Evolutionary conservation across 2,113 vertebrate species (phyloP), one percentile per base, ranked within the genome.

Genomic region (Nansenia antarctica): DNA sequence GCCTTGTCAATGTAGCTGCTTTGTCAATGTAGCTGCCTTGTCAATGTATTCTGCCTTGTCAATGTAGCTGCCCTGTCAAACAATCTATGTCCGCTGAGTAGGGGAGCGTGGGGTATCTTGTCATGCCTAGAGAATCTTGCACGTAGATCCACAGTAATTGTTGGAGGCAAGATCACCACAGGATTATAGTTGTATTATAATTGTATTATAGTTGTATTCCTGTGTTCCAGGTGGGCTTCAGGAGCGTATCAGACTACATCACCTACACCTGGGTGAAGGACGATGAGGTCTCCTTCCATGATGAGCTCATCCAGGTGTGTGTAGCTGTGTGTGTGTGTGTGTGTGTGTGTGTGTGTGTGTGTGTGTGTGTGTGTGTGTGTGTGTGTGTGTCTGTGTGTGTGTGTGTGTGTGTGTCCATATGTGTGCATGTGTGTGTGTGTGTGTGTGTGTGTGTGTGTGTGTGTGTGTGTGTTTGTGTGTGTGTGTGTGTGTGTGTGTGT

Each of bases 241-340:
- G 83, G 76, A 93, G 95, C 14, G 55, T 83, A 34, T 92, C 90
- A 0, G 96, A 99, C 86, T 98, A 97, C 35, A 85, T 97, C 80
- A 95, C 94, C 45, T 99, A 96, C 24, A 87, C 92, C 18, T 99
- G 98, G 98, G 98, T 96, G 42, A 91, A 94, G 84, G 98, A 99
- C 76, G 91, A 95, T 69, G 92, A 97, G 74, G 77, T 96, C 80
- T 89, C 90, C 76, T 90, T 83, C 22, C 85, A 62, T 3, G 80
- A 90, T 15, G 79, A 93, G 35, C 45, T 89, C 64, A 92, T 89
- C 32, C 94, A 97, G 93, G 97, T 98, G 75, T n/a, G 9, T 60
- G 30, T 34, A 14, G 15, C 15, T 60, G 31, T 3, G 53, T 20
- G 24, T 27, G 2, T 27, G 11, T 18, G 7, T 9, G 15, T 47